Conservation (phyloP, 2,113 vertebrate genomes). For the Gadus chalcogrammus region DNA sequence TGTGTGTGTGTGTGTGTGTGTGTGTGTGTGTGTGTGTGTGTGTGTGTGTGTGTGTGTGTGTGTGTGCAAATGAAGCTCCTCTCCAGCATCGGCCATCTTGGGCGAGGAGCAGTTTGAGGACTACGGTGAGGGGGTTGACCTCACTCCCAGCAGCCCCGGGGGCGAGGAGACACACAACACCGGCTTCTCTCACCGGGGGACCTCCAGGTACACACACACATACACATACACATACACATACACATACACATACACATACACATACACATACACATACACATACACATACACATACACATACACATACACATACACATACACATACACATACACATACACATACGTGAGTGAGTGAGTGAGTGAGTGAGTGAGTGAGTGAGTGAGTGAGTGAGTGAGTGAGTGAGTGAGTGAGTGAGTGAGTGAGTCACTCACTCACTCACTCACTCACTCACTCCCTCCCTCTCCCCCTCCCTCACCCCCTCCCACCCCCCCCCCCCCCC, state of each 20-base stretch:
- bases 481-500: no score
- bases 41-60: no score
- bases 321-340: background rate
- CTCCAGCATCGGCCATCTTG: conserved; percentile 77
- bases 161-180: conserved; percentile 84
- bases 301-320: background rate
- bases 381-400: no score
- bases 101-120: conserved; percentile 90
- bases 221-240: background rate
- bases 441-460: background rate
- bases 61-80: conserved; percentile 52
- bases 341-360: no score
- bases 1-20: background rate
- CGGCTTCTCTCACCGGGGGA: conserved; percentile 84
- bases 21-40: background rate
- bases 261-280: background rate
- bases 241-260: no score
- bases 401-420: no score
- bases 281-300: background rate
- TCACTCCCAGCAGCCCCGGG: conserved; percentile 83
- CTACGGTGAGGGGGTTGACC: conserved; percentile 87
- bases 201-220: conserved; percentile 54
- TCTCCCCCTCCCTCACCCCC: no score
- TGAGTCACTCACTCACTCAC: background rate
- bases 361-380: no score